Percentiles rank a stretch among this genome's conserved stretches.
phyloP scores from a whole-genome alignment of 2,797 vertebrate genomes.

The Clarias pachynema region DNA sequence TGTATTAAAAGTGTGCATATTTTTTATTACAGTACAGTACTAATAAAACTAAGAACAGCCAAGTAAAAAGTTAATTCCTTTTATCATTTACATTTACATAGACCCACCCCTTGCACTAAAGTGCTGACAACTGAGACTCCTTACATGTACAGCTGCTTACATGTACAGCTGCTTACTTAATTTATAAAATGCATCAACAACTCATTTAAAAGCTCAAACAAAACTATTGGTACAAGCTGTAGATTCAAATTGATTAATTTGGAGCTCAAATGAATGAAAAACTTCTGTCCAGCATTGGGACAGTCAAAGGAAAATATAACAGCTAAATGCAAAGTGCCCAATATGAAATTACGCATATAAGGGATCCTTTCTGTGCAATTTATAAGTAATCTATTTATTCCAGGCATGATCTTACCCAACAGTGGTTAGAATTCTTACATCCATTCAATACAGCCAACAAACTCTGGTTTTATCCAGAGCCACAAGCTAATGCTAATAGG shows the following conservation, averaged over 20 bases:
- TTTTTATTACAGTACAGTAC: background rate
- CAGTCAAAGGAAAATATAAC: constrained; percentile 9
- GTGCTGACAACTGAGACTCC: background rate
- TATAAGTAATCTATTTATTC: constrained; percentile 27
- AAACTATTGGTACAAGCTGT: background rate
- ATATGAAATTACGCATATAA: constrained; percentile 16
- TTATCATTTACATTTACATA: background rate
- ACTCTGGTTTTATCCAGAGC: constrained; percentile 8
- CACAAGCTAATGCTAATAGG: constrained; percentile 64
- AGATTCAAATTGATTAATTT: background rate
- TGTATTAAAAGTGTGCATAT: background rate
- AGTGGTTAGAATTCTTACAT: constrained; percentile 16
- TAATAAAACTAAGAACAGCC: background rate
- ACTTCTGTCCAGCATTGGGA: background rate
- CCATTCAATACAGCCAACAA: constrained; percentile 12
- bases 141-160: background rate
- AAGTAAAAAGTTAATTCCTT: background rate
- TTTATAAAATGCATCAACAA: background rate
- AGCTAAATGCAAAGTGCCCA: constrained; percentile 11
- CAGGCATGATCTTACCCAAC: constrained; percentile 15
- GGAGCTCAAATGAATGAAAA: background rate
- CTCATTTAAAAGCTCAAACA: background rate
- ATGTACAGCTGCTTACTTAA: background rate
- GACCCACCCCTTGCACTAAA: background rate
- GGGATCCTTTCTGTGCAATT: constrained; percentile 7